phyloP scores from a whole-genome alignment of 2,888 invertebrate genomes.

The Ephialtes manifestator region DNA sequence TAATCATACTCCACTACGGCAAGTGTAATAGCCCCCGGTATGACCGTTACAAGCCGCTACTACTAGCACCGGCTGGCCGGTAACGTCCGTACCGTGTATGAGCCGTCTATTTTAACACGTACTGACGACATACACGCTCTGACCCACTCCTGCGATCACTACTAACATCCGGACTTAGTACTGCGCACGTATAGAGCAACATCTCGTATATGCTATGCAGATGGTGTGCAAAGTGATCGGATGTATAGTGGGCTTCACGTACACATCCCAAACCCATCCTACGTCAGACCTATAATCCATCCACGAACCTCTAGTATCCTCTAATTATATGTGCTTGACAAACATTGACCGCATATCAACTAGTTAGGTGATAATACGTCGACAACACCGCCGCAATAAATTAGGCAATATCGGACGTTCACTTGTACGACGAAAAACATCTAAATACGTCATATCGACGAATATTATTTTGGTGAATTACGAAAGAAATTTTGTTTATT shows the following conservation, averaged over 20 bases:
- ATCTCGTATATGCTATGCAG: background rate
- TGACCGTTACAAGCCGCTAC: constrained; percentile 59
- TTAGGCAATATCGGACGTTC: constrained; percentile 20
- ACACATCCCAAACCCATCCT: background rate
- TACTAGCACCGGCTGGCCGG: constrained; percentile 55
- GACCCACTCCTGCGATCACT: constrained; percentile 40
- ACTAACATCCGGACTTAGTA: constrained; percentile 15
- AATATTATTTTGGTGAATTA: no score
- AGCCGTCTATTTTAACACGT: constrained; percentile 16
- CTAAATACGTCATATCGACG: background rate
- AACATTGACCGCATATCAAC: constrained; percentile 66
- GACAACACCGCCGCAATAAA: constrained; percentile 43
- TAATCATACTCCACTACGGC: constrained; percentile 58
- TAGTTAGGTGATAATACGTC: constrained; percentile 50
- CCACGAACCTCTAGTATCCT: constrained; percentile 45
- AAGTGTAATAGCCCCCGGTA: constrained; percentile 49
- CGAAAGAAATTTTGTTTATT: no score
- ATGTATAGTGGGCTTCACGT: background rate
- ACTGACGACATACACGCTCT: constrained; percentile 5
- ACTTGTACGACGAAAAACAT: background rate
- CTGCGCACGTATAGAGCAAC: background rate
- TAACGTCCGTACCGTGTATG: background rate
- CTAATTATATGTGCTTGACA: constrained; percentile 69
- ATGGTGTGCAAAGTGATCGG: constrained; percentile 8
- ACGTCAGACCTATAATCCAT: constrained; percentile 35